phyloP scores from a whole-genome alignment of 2,888 invertebrate species.

The Watsonalla cultraria region DNA sequence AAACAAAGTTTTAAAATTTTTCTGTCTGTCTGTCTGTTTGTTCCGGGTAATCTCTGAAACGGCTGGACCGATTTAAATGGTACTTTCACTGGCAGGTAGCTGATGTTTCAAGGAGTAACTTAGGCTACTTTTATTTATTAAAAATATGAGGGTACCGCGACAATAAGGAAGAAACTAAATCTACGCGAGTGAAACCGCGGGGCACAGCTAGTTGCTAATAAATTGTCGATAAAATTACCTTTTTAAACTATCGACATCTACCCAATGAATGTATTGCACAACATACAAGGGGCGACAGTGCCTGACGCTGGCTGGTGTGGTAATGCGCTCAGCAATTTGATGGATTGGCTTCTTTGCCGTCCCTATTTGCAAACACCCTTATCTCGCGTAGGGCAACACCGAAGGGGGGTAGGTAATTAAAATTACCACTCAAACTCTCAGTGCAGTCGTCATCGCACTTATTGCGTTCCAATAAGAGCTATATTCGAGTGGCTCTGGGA shows the following conservation, averaged over 20 bases:
- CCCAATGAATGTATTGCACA: slow-evolving; percentile 29
- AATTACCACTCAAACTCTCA: slow-evolving; percentile 57
- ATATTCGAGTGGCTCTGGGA: slow-evolving; percentile 11
- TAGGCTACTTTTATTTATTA: too few relatives aligned
- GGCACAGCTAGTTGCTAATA: too few relatives aligned
- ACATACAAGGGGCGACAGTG: slow-evolving; percentile 45
- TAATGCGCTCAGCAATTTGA: slow-evolving; percentile 76
- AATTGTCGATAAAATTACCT: slow-evolving; percentile 11
- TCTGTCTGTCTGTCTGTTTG: too few relatives aligned
- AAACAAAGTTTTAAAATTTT: too few relatives aligned
- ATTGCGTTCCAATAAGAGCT: slow-evolving; percentile 20
- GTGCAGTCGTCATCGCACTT: slow-evolving; percentile 19
- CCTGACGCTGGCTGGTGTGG: slow-evolving; percentile 49
- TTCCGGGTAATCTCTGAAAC: too few relatives aligned
- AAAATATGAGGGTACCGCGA: too few relatives aligned
- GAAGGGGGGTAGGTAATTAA: slow-evolving; percentile 64
- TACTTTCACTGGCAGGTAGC: too few relatives aligned
- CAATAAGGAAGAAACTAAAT: too few relatives aligned
- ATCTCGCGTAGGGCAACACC: slow-evolving; percentile 39
- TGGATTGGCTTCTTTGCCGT: slow-evolving; percentile 77
- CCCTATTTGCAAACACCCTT: slow-evolving; percentile 78
- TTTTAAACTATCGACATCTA: slow-evolving; percentile 23
- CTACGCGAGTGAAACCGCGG: too few relatives aligned
- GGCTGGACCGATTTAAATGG: too few relatives aligned
- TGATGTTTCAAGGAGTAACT: too few relatives aligned